phyloP scores from a whole-genome alignment of 1,140 invertebrate genomes.

The Diorhabda sublineata region DNA sequence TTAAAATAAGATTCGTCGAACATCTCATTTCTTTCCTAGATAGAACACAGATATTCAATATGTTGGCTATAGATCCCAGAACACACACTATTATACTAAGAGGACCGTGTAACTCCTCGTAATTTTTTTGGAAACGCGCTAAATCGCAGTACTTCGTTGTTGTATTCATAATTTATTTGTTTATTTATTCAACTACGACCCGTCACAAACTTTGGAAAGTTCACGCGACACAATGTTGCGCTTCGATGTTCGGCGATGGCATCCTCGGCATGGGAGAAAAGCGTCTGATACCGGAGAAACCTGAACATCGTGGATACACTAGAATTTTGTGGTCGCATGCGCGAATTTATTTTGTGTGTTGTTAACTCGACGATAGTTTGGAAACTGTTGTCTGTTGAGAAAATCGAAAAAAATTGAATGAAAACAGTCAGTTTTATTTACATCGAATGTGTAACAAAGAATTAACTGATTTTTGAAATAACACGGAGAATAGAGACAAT shows the following conservation, averaged over 20 bases:
- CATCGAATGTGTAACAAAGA: no score
- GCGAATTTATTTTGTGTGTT: no score
- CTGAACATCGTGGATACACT: no score
- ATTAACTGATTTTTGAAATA: no score
- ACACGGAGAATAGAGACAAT: no score
- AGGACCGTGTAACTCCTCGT: conserved; percentile 68
- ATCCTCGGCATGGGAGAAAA: not conserved
- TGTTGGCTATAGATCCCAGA: conserved; percentile 89
- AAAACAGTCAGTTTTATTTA: no score
- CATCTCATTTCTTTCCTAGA: conserved; percentile 85
- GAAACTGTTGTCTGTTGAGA: no score
- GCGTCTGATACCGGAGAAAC: not conserved
- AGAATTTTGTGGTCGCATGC: no score
- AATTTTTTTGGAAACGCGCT: conserved; percentile 48
- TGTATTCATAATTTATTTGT: conserved; percentile 9
- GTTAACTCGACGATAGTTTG: no score
- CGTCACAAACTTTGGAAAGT: not conserved
- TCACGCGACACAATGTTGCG: not conserved
- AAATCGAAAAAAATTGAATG: no score
- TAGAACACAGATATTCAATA: conserved; percentile 89
- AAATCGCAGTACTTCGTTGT: conserved; percentile 40
- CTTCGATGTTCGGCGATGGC: not conserved
- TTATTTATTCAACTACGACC: no score
- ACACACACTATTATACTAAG: conserved; percentile 77
- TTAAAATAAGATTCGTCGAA: conserved; percentile 79